phyloP scores from a whole-genome alignment of 2,113 vertebrate species.

The Archocentrus centrarchus region DNA sequence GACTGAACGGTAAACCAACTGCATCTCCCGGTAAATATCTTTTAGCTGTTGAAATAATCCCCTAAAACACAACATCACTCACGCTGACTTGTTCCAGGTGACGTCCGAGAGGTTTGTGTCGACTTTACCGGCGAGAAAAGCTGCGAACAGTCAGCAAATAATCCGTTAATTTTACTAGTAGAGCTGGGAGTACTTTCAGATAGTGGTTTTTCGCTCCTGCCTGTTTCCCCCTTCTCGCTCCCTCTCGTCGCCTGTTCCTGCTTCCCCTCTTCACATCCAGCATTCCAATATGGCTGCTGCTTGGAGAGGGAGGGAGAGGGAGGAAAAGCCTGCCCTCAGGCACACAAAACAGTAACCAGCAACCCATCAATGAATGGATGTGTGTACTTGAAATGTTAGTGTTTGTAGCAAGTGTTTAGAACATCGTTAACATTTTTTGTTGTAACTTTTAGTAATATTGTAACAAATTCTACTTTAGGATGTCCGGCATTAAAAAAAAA shows the following conservation, averaged over 20 bases:
- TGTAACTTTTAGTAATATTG: background rate
- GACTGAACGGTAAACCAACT: constrained; percentile 22
- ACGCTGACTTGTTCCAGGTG: constrained; percentile 47
- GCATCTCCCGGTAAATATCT: constrained; percentile 57
- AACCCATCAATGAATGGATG: constrained; percentile 52
- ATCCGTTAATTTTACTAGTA: constrained; percentile 47
- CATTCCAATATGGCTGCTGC: constrained; percentile 79
- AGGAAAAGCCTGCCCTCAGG: constrained; percentile 39
- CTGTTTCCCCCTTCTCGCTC: constrained; percentile 14
- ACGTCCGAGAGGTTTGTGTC: constrained; percentile 15
- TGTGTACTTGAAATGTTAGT: background rate
- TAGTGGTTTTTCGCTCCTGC: constrained; percentile 27
- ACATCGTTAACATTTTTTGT: background rate
- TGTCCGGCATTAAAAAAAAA: too few relatives aligned
- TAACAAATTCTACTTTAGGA: too few relatives aligned
- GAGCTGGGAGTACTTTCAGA: constrained; percentile 29
- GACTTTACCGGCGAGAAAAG: constrained; percentile 43
- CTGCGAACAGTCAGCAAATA: constrained; percentile 1
- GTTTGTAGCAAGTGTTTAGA: background rate
- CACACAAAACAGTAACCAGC: background rate
- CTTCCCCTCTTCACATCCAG: constrained; percentile 74
- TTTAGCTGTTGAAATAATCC: constrained; percentile 37
- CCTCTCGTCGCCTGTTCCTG: constrained; percentile 66
- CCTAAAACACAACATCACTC: constrained; percentile 56
- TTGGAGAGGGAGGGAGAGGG: constrained; percentile 9